Base-by-base conservation (phyloP, 2,888 invertebrate species). In the Sabellastarte sp. region DNA sequence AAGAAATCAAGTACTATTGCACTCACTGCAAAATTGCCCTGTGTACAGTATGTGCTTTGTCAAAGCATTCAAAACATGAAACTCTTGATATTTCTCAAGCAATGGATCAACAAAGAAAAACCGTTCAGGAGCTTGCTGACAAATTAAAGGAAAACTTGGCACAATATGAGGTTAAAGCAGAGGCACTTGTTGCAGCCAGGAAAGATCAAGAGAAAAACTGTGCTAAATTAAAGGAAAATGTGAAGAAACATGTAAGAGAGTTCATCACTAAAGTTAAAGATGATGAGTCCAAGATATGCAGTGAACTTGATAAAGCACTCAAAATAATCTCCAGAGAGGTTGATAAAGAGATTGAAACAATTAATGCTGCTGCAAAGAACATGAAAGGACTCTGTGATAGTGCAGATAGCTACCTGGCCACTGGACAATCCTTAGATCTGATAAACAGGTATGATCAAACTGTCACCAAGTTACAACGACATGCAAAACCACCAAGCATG, bases 31-130 rank as follows among this genome's bases (percentile, higher is more conserved):
- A 57, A 2, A 29, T 30, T 10, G 20, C 59, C n/a, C 31, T 66
- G 26, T 68, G 68, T 50, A 61, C 60, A 24, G 63, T 68, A 33
- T 68, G 68, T 30, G 64, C 68, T 28, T 50, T 68, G 20, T 28
- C 56, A 10, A 60, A 57, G 30, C 68, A 68, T 55, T 50, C 32
- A 20, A 28, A 53, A n/a, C 68, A 68, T 53, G 26, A 32, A 15
- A 50, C 61, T 4, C 28, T 32, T 15, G 56, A 63, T 24, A 50
- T 60, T 29, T 28, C 30, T 24, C 24, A 30, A 26, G 61, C 52
- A 20, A 24, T 61, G 15, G 32, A 32, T 20, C 32, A 32, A 28
- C 26, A 61, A 1, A 32, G 58, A 24, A 30, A 20, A 20, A 29
- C 33, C 32, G 20, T 64, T n/a, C 28, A 52, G 29, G 26, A 57